Conservation (phyloP, 1,140 invertebrate species). For the Aricia agestis region DNA sequence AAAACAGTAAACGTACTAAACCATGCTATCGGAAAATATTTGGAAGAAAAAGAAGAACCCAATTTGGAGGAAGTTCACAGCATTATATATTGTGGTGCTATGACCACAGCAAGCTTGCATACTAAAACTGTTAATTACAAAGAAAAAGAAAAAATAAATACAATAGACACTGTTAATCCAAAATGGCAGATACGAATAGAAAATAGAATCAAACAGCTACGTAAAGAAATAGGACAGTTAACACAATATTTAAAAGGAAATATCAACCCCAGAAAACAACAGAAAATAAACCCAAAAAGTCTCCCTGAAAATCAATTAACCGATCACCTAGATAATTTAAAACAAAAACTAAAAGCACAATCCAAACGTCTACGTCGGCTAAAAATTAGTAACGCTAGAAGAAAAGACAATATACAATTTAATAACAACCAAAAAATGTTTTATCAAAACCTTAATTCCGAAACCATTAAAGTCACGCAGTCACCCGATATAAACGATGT, state of each 20-base stretch:
- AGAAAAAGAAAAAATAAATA: neutral
- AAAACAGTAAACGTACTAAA: slow-evolving; percentile 19
- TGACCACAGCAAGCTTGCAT: slow-evolving; percentile 6
- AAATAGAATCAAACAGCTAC: slow-evolving; percentile 14
- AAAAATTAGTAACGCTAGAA: slow-evolving; percentile 23
- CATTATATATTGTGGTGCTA: slow-evolving; percentile 14
- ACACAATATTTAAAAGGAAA: slow-evolving; percentile 20
- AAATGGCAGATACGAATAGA: slow-evolving; percentile 24
- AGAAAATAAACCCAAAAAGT: slow-evolving; percentile 15
- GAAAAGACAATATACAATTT: slow-evolving; percentile 25
- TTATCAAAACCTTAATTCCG: slow-evolving; percentile 24
- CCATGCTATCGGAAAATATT: neutral
- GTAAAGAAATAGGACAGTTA: slow-evolving; percentile 21
- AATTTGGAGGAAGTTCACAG: slow-evolving; percentile 17
- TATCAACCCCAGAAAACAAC: slow-evolving; percentile 16
- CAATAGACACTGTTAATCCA: slow-evolving; percentile 12
- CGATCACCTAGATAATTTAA: slow-evolving; percentile 17
- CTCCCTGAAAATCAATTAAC: slow-evolving; percentile 16
- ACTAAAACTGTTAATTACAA: neutral
- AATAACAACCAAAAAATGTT: slow-evolving; percentile 29
- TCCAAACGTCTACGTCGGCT: slow-evolving; percentile 23
- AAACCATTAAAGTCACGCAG: slow-evolving; percentile 19
- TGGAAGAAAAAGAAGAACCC: neutral
- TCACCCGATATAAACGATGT: slow-evolving; percentile 18
- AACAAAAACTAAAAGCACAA: slow-evolving; percentile 28